A percentile compares a stretch with the other conserved stretches of the same genome.
These are phyloP conservation scores for Slavum lentiscoides DNA, from an alignment of 2,888 invertebrate genomes.

Conservation along the genomic window DNA sequence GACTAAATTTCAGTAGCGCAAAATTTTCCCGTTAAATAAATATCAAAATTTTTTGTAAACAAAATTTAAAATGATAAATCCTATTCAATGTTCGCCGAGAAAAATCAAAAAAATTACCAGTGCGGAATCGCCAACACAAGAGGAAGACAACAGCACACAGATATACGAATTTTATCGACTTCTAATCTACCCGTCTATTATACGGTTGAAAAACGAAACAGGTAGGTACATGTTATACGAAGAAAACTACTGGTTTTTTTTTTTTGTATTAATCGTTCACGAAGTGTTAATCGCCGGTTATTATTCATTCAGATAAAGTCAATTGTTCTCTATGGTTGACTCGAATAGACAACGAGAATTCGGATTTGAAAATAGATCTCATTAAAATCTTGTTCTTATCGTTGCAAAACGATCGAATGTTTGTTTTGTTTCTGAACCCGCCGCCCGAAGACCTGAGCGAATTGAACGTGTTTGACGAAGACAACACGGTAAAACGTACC, in stretches of 20 bases:
- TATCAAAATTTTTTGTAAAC: too few relatives aligned
- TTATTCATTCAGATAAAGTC: neutral
- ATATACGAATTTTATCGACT: neutral
- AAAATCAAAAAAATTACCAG: too few relatives aligned
- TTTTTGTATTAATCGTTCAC: too few relatives aligned
- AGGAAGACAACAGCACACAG: too few relatives aligned
- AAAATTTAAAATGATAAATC: too few relatives aligned
- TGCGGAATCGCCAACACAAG: too few relatives aligned
- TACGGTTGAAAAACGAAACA: neutral
- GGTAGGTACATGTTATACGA: neutral
- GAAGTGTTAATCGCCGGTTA: too few relatives aligned
- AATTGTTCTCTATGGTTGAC: slow-evolving; percentile 7
- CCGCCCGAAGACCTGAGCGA: slow-evolving; percentile 9
- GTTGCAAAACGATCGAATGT: neutral
- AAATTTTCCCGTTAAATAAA: too few relatives aligned
- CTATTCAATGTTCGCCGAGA: too few relatives aligned
- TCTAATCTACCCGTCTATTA: neutral
- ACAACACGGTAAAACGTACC: neutral
- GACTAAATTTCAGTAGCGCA: too few relatives aligned
- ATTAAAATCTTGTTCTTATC: neutral
- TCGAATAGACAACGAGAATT: neutral
- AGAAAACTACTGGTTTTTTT: too few relatives aligned
- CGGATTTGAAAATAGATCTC: neutral
- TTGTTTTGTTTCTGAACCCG: neutral
- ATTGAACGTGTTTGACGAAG: neutral